These are phyloP conservation scores for Phalanger gymnotis DNA, from an alignment of 2,797 vertebrate species.

Conservation along the genomic window DNA sequence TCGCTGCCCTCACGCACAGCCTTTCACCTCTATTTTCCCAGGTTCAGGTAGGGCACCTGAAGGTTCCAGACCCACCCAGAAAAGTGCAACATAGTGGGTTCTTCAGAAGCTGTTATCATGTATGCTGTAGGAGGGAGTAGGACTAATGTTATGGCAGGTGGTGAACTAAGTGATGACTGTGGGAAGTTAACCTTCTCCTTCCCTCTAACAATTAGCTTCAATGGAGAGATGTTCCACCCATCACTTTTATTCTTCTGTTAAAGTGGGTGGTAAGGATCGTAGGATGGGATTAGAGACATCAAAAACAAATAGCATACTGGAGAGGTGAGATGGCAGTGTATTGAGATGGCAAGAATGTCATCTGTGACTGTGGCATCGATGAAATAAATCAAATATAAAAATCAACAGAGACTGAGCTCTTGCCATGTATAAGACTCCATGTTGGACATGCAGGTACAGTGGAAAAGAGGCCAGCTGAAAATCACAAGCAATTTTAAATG, in stretches of 20 bases:
- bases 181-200: constrained; percentile 57
- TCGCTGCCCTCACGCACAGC: background rate
- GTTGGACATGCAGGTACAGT: background rate
- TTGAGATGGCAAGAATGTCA: background rate
- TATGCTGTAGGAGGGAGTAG: constrained; percentile 4
- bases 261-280: background rate
- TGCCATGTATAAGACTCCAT: background rate
- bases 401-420: background rate
- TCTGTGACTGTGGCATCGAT: background rate
- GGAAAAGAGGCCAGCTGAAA: background rate
- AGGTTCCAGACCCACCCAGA: background rate
- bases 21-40: background rate
- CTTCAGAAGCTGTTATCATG: constrained; percentile 7
- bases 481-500: background rate
- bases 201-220: constrained; percentile 61
- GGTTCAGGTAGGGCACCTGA: background rate
- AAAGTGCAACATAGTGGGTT: background rate
- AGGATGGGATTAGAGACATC: background rate
- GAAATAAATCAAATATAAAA: background rate
- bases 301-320: background rate
- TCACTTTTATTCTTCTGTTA: background rate
- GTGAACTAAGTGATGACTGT: background rate
- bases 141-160: constrained; percentile 50
- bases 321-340: background rate
- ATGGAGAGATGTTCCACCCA: constrained; percentile 38